These are phyloP conservation scores for Alcedo quadribrachys DNA, from an alignment of 2,797 vertebrate genomes.

Conservation along the genomic window DNA sequence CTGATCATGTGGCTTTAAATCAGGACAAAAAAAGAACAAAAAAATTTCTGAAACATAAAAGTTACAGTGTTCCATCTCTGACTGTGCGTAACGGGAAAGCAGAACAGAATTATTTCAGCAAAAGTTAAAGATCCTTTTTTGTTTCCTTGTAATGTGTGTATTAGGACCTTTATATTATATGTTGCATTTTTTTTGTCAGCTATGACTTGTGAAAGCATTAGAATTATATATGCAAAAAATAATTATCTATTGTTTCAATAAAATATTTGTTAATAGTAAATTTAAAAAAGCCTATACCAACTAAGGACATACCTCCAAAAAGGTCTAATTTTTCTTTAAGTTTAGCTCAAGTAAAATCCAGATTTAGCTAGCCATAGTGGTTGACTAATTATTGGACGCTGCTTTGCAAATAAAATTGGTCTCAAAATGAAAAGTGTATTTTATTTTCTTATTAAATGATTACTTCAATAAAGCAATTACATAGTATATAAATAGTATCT, in stretches of 20 bases:
- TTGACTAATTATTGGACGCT: neutral
- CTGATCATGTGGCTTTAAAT: neutral
- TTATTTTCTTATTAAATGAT: neutral
- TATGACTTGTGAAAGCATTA: neutral
- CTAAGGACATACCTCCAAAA: neutral
- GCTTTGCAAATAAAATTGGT: neutral
- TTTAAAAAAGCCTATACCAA: neutral
- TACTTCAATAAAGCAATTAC: neutral
- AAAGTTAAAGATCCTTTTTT: neutral
- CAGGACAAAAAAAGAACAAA: neutral
- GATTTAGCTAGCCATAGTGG: neutral
- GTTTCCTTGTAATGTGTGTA: fast-evolving
- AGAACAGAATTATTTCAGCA: neutral
- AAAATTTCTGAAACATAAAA: neutral
- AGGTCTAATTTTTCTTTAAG: neutral
- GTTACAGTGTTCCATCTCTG: neutral
- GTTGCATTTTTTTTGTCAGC: neutral
- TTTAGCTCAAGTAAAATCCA: constrained; percentile 3
- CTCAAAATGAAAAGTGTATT: neutral
- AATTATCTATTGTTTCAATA: neutral
- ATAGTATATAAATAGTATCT: neutral
- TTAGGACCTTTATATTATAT: neutral
- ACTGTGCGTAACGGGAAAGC: neutral
- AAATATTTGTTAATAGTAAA: neutral
- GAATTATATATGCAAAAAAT: neutral